Base-by-base conservation (phyloP, 2,113 vertebrate genomes). In the Corvus cornix region DNA sequence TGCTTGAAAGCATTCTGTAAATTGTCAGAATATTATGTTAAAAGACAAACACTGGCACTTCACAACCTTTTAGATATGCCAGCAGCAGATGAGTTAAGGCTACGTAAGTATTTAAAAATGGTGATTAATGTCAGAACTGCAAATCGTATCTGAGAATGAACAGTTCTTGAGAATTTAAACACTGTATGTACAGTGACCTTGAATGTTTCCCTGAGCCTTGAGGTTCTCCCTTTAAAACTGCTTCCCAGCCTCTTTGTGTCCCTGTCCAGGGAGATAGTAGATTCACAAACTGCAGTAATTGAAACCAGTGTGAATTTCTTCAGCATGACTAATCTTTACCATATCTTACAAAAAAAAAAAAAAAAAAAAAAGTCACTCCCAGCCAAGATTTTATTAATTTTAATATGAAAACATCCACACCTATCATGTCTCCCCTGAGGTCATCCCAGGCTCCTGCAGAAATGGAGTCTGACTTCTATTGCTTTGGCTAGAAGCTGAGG, bases 351-450 rank as follows among this genome's bases (percentile, higher is more conserved):
- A 26, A 46, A 19, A 37, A 55, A 35, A 17, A 41, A 5, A 2
- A 90, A 41, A 63, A 5, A 2, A 90, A 77, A 67, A 49, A 30
- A 39, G 17, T 67, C 14, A 46, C 20, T 79, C 9, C 6, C 30
- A 84, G 88, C 83, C 83, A 95, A 91, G 59, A 23, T 44, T 90
- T 91, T 85, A 80, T 91, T 93, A 85, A 88, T 97, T 94, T 88
- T 94, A 95, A 90, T 93, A 96, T 69, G 59, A 85, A 90, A 94
- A 91, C 85, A 88, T 96, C 58, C 70, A 93, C 87, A 96, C 87
- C 89, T 94, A 80, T 93, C 74, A n/a, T 67, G 49, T 70, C 75
- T 85, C 59, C 87, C 87, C 59, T 33, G 75, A 59, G 78, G 72
- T 80, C 44, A 46, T 56, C 44, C 44, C 30, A 60, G 18, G 19